Evolutionary conservation across 2,113 vertebrate genomes (phyloP).

Genomic region (Carettochelys insculpta): DNA sequence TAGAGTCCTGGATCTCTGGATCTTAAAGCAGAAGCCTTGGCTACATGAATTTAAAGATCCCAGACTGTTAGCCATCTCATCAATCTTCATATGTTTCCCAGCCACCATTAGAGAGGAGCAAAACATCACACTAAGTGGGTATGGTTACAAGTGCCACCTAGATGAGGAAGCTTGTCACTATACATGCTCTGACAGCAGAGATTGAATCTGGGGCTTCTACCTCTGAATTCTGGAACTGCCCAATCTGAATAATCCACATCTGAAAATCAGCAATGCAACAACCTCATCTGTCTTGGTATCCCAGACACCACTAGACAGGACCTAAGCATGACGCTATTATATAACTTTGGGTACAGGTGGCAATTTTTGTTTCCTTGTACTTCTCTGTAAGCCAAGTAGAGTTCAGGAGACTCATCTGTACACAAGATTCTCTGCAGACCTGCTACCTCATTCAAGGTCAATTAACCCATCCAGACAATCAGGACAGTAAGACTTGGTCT

Average conservation of each 20-base stretch:
- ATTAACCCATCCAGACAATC: not conserved
- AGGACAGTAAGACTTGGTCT: not conserved
- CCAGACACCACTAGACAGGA: not conserved
- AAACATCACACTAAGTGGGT: not conserved
- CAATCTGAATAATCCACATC: not conserved
- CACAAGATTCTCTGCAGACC: not conserved
- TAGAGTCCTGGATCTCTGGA: not conserved
- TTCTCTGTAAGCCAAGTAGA: not conserved
- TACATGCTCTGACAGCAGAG: not conserved
- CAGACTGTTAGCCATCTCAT: not conserved
- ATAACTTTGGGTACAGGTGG: not conserved
- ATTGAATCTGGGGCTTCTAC: not conserved
- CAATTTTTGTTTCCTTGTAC: not conserved
- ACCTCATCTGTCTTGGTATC: not conserved
- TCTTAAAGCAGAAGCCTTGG: not conserved
- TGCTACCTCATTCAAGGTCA: not conserved
- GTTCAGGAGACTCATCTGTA: not conserved
- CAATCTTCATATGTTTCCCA: not conserved
- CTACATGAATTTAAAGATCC: not conserved
- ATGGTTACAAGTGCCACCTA: not conserved
- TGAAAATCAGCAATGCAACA: not conserved
- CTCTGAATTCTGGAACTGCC: not conserved
- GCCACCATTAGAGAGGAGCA: not conserved
- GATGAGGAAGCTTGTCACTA: not conserved
- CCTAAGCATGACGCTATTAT: not conserved